Evolutionary conservation across 2,888 invertebrate genomes (phyloP), one percentile per base, ranked within the genome.

Genomic region (Cephonodes hylas): DNA sequence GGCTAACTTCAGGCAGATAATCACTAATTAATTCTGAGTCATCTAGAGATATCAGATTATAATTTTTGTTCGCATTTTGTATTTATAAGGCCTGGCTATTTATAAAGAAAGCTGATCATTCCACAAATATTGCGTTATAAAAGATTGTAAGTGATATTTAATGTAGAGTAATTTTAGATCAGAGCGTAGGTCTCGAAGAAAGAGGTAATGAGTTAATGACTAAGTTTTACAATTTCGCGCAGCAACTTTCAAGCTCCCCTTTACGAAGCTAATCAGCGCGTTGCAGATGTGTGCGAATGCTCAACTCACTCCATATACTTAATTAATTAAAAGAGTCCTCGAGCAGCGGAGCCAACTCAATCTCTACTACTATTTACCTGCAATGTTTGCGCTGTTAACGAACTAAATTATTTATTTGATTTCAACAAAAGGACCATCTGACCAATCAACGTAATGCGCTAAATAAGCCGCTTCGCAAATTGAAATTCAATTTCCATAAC

Each of bases 291-390:
- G 75, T 75, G 71, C 78, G 76, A 77, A 74, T 78, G 77, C 80
- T 77, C 79, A 75, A 74, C 80, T 80, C 79, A 70, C 76, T 84
- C 77, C 81, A 84, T 83, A 85, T 79, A 86, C 81, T 87, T 88
- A 88, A 87, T 86, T 90, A 89, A 90, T 89, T 89, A 86, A 89
- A 89, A 89, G 88, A 85, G 88, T 89, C 75, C 83, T 84, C 78
- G 71, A 75, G 79, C 58, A 70, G 70, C 72, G 69, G 72, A 76
- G 68, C 74, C 77, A 79, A 75, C 82, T 69, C 69, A 69, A 65
- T 67, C 67, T 65, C 75, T 77, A 76, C 76, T 73, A 68, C 71
- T 86, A 83, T 87, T 89, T 88, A 87, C 88, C 85, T 86, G 83
- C 66, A 76, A 77, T 85, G 86, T 89, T 88, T 88, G 83, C 75